A percentile compares a stretch with the other conserved stretches of the same genome.
Evolutionary conservation across 2,797 vertebrate species (phyloP).

Genomic region (Gymnocypris eckloni): DNA sequence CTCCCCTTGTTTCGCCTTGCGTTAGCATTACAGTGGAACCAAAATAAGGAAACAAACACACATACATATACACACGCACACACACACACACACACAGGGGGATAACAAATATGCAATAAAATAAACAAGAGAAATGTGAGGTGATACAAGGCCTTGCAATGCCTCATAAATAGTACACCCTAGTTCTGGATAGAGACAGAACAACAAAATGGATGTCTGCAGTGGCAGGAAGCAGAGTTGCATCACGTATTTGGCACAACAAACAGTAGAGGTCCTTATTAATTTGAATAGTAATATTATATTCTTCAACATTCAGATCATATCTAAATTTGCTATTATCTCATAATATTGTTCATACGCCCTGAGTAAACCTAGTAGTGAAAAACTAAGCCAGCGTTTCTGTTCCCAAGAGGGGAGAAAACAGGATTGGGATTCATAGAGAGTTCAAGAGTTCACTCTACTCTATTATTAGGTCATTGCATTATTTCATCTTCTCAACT

Average conservation of each 20-base stretch:
- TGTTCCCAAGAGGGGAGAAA: neutral
- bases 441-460: neutral
- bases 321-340: neutral
- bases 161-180: constrained; percentile 62
- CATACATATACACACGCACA: neutral
- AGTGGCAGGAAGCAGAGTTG: constrained; percentile 11
- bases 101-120: constrained; percentile 53
- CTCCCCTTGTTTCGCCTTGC: neutral
- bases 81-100: neutral
- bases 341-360: neutral
- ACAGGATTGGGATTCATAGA: neutral
- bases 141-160: constrained; percentile 61
- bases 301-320: neutral
- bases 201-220: constrained; percentile 43
- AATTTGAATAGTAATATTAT: neutral
- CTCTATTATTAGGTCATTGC: constrained; percentile 26
- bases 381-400: neutral
- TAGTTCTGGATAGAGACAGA: constrained; percentile 53
- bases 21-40: constrained; percentile 31
- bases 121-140: constrained; percentile 52
- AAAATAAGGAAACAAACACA: constrained; percentile 8
- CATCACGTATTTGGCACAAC: constrained; percentile 19
- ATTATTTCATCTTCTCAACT: constrained; percentile 9
- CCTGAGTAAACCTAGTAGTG: neutral
- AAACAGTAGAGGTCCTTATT: neutral